Evolutionary conservation across 2,113 vertebrate genomes (phyloP).

Genomic region (Lagopus muta): DNA sequence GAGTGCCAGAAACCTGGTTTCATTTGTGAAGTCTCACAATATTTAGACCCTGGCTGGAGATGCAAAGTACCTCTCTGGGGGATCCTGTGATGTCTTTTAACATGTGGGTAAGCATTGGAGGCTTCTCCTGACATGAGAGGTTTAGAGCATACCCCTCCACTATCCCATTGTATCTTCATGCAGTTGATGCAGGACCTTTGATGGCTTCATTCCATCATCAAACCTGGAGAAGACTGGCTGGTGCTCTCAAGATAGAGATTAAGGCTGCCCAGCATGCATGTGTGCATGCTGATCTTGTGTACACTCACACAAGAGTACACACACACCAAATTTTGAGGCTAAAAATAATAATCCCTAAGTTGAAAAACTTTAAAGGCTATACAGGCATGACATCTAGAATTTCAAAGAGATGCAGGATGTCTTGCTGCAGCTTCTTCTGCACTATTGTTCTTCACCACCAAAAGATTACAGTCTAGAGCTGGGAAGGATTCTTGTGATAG

Average conservation of each 20-base stretch:
- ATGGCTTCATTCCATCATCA: background rate
- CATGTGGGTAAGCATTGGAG: background rate
- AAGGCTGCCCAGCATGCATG: background rate
- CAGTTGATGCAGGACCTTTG: background rate
- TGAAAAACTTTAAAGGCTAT: background rate
- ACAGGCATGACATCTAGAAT: background rate
- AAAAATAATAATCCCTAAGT: background rate
- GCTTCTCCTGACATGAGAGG: background rate
- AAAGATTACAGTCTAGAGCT: background rate
- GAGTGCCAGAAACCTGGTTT: background rate
- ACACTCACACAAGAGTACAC: too few species aligned
- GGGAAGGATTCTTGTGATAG: background rate
- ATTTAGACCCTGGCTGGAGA: background rate
- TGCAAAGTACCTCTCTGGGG: background rate
- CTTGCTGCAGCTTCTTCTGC: background rate
- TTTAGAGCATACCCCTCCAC: background rate
- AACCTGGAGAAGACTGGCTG: background rate
- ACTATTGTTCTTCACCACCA: background rate
- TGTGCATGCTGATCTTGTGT: background rate
- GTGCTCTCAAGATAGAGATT: background rate
- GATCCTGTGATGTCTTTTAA: background rate
- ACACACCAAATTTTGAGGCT: background rate
- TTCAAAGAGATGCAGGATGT: background rate
- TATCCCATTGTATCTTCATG: background rate
- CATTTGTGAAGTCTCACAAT: background rate